These are phyloP conservation scores for Emydocephalus ijimae DNA, from an alignment of 2,113 vertebrate genomes.

Conservation along the genomic window DNA sequence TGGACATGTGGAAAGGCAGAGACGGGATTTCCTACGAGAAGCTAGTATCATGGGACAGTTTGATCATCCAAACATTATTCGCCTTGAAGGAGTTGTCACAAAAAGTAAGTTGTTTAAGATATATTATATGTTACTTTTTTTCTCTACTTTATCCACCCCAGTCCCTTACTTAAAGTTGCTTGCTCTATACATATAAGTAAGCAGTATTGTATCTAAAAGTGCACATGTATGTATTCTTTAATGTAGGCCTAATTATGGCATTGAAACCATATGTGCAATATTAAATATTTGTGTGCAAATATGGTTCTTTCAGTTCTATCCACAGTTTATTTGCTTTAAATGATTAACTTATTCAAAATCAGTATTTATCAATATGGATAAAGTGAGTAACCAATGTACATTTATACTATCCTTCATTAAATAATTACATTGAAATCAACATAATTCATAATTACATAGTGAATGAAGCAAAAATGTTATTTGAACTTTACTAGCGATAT, in stretches of 20 bases:
- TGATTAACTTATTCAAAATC: background rate
- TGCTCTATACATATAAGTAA: background rate
- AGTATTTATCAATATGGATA: background rate
- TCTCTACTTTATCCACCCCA: background rate
- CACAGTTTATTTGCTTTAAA: background rate
- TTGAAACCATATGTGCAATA: background rate
- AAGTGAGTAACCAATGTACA: background rate
- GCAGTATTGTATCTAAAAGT: background rate
- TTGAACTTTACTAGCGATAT: background rate
- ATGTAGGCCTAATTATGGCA: background rate
- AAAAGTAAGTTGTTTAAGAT: conserved; percentile 82
- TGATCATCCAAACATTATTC: conserved; percentile 93
- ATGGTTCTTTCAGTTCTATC: background rate
- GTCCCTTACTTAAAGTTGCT: background rate
- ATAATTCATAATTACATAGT: background rate
- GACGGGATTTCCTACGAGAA: conserved; percentile 91
- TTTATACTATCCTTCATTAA: background rate
- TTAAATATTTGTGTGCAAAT: background rate
- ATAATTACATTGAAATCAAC: conserved; percentile 17
- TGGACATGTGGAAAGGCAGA: conserved; percentile 87
- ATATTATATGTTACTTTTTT: background rate
- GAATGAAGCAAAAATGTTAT: background rate
- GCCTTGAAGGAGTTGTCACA: conserved; percentile 91
- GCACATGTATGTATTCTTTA: background rate
- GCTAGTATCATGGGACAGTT: conserved; percentile 97